phyloP scores from a whole-genome alignment of 53 echinoderm and acorn worm species.

The Antedon mediterranea region DNA sequence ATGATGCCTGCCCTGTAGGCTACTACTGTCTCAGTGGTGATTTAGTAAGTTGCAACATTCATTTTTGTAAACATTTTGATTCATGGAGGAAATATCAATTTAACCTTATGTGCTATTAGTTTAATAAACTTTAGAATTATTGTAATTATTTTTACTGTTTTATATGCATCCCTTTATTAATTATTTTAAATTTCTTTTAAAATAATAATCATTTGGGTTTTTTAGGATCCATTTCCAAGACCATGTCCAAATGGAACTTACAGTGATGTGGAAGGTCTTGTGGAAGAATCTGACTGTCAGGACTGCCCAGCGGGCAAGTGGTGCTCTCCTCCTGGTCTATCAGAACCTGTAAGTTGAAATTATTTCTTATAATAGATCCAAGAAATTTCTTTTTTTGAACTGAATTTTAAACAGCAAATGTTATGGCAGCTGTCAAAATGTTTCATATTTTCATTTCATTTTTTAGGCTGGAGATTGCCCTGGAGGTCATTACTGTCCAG shows the following conservation, averaged over 20 bases:
- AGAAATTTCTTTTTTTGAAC: too few relatives aligned
- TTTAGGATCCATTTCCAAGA: conserved; percentile 77
- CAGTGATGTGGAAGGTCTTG: conserved; percentile 67
- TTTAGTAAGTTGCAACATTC: conserved; percentile 47
- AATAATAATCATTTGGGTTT: background rate
- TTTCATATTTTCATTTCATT: background rate
- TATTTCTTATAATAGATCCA: too few relatives aligned
- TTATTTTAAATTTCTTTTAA: background rate
- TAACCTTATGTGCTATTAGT: too few relatives aligned
- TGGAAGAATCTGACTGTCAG: conserved; percentile 77
- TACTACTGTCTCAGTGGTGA: conserved; percentile 96
- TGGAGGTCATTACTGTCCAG: conserved; percentile 86
- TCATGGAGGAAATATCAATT: too few relatives aligned
- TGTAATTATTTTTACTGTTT: too few relatives aligned
- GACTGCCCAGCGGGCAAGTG: conserved; percentile 70
- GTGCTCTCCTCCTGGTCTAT: conserved; percentile 68
- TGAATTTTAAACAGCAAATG: too few relatives aligned
- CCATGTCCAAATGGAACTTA: conserved; percentile 87
- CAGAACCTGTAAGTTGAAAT: conserved; percentile 73
- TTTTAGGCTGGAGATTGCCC: conserved; percentile 85
- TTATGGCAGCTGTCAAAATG: background rate
- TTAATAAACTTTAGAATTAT: too few relatives aligned
- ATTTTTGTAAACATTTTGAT: too few relatives aligned
- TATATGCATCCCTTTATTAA: background rate
- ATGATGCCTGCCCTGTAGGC: conserved; percentile 52